A percentile compares a stretch with the other conserved stretches of the same genome.
These are phyloP conservation scores for Odontocerum albicorne DNA, from an alignment of 2,888 invertebrate species.

Conservation along the genomic window DNA sequence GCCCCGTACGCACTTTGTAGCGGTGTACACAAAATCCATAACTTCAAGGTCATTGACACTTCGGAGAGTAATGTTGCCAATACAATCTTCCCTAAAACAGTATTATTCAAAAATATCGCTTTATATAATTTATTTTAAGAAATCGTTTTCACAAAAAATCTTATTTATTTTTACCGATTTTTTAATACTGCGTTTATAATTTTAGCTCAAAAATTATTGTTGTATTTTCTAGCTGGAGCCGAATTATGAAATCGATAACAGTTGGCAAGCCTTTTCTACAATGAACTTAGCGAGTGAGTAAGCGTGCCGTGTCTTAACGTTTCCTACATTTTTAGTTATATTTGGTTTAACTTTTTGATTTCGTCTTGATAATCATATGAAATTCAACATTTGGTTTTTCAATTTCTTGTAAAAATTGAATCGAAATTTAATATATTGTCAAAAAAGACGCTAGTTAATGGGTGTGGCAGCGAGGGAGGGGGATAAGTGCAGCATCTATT, in stretches of 20 bases:
- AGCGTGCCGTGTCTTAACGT: conserved; percentile 34
- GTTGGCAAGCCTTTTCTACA: conserved; percentile 32
- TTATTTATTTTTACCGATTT: too few relatives aligned
- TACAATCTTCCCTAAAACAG: too few relatives aligned
- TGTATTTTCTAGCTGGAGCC: conserved; percentile 10
- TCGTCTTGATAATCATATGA: conserved; percentile 32
- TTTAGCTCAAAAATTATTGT: conserved; percentile 19
- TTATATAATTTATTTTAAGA: too few relatives aligned
- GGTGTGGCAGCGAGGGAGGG: conserved; percentile 34
- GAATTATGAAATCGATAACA: conserved; percentile 27
- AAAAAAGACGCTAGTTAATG: conserved; percentile 32
- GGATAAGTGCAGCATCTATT: conserved; percentile 51
- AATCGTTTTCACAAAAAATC: too few relatives aligned
- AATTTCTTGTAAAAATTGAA: conserved; percentile 26
- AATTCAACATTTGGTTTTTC: conserved; percentile 29
- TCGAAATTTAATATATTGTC: conserved; percentile 23
- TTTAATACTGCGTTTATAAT: too few relatives aligned
- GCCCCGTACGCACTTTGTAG: background rate
- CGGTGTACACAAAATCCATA: conserved; percentile 35
- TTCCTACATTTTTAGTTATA: conserved; percentile 35
- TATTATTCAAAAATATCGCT: too few relatives aligned
- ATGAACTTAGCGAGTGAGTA: conserved; percentile 35
- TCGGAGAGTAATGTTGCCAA: conserved; percentile 31
- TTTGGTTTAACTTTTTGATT: conserved; percentile 35
- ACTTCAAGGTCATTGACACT: conserved; percentile 37